A percentile compares a stretch with the other conserved stretches of the same genome.
These are phyloP conservation scores for Xanthorhoe spadicearia DNA, from an alignment of 2,888 invertebrate species.

Conservation along the genomic window DNA sequence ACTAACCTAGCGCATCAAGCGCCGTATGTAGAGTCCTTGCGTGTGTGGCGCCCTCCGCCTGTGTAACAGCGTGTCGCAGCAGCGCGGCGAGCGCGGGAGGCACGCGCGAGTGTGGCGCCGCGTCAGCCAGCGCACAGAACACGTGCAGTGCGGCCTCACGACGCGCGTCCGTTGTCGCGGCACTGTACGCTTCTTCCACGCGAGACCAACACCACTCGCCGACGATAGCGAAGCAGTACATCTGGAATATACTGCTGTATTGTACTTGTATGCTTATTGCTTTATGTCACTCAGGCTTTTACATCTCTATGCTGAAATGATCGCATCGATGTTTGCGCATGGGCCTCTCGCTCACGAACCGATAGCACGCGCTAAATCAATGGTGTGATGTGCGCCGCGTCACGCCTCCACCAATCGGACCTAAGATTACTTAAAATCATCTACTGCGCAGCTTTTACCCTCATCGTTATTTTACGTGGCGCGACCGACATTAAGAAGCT, in stretches of 20 bases:
- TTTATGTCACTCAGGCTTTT: too few species aligned
- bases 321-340: too few species aligned
- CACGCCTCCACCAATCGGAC: too few species aligned
- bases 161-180: slow-evolving; percentile 84
- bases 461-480: too few species aligned
- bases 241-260: slow-evolving; percentile 70
- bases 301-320: too few species aligned
- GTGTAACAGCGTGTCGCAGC: slow-evolving; percentile 65
- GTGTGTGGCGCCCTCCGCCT: slow-evolving; percentile 70
- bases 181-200: slow-evolving; percentile 86
- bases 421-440: too few species aligned
- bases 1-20: slow-evolving; percentile 89
- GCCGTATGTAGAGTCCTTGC: slow-evolving; percentile 85
- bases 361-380: too few species aligned
- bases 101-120: slow-evolving; percentile 70
- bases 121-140: slow-evolving; percentile 81
- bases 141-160: slow-evolving; percentile 82
- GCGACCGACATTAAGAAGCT: too few species aligned
- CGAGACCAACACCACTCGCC: slow-evolving; percentile 89
- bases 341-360: too few species aligned
- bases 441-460: too few species aligned
- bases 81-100: slow-evolving; percentile 74
- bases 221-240: slow-evolving; percentile 94
- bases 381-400: too few species aligned
- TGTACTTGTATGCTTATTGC: neutral